phyloP scores from a whole-genome alignment of 2,797 vertebrate genomes.

The Acrossocheilus wenchowensis region DNA sequence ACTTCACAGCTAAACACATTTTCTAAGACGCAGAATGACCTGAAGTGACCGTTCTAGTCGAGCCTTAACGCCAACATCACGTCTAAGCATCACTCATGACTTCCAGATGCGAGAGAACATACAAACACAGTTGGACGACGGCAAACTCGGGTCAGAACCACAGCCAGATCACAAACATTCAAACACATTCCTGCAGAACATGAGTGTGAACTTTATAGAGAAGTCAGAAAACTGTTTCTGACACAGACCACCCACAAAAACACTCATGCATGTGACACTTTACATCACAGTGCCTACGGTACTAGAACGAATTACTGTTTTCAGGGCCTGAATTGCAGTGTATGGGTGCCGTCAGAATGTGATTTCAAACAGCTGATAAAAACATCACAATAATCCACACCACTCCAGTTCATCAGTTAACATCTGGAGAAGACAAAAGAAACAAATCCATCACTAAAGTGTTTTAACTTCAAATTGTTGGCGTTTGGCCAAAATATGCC shows the following conservation, averaged over 20 bases:
- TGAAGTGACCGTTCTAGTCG: neutral
- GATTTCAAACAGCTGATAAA: neutral
- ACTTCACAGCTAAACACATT: too few relatives aligned
- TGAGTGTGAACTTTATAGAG: neutral
- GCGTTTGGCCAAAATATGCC: too few relatives aligned
- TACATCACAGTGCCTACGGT: neutral
- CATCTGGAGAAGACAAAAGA: neutral
- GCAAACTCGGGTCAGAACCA: neutral
- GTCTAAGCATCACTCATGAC: neutral
- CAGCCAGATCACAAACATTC: too few relatives aligned
- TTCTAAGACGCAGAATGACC: neutral
- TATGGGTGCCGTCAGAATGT: neutral
- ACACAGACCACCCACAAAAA: neutral
- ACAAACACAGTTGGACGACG: constrained; percentile 8
- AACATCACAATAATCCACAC: neutral
- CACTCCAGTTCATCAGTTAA: neutral
- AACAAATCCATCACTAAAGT: too few relatives aligned
- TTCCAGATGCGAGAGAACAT: constrained; percentile 28
- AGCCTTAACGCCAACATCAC: neutral
- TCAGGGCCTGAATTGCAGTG: neutral
- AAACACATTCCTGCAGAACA: neutral
- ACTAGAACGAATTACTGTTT: neutral
- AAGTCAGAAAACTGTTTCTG: neutral
- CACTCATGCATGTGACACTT: neutral
- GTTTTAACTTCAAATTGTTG: too few relatives aligned